Evolutionary conservation across 2,888 invertebrate species (phyloP), one percentile per base, ranked within the genome.

Genomic region (Eledona agricola): DNA sequence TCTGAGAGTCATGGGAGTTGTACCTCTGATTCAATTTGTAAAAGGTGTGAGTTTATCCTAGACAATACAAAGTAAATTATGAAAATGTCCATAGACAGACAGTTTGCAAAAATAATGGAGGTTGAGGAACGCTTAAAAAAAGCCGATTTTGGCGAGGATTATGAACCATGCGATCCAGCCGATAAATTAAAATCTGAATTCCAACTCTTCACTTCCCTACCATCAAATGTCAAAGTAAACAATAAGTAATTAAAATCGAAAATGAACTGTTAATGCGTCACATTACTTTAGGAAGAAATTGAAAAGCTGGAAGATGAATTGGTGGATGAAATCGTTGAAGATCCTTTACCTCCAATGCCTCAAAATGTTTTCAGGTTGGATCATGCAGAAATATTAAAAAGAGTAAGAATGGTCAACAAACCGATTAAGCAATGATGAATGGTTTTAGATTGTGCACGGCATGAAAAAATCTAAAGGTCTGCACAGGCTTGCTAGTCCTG

Each of bases 11-110:
- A 87, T 92, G 80, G 91, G 92, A 4, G 79, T 83, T 57, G 85
- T 92, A 20, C 92, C 92, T 3, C 81, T 80, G 51, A 84, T 93
- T 49, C 70, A 78, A 22, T 93, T 93, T 79, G 81, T 89, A 1
- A 86, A 84, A 80, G 85, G 85, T 82, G 63, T 42, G 12, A 12
- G 9, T 11, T 7, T 9, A 19, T 12, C n/a, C n/a, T n/a, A n/a
- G n/a, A n/a, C n/a, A 32, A 32, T 26, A 26, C 5, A 5, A 19
- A 19, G 2, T 23, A 17, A 29, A 11, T 17, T 17, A 31, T 34
- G 17, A 23, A 3, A 20, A 2, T 26, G 11, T 37, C 67, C 66
- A 23, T 65, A 85, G 88, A 90, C 73, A 84, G 78, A 64, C 76
- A 80, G 13, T 80, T 82, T 64, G 75, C 79, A 1, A 75, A 72